phyloP scores from a whole-genome alignment of 92 coral and sea anemone genomes.

The Diadumene lineata region DNA sequence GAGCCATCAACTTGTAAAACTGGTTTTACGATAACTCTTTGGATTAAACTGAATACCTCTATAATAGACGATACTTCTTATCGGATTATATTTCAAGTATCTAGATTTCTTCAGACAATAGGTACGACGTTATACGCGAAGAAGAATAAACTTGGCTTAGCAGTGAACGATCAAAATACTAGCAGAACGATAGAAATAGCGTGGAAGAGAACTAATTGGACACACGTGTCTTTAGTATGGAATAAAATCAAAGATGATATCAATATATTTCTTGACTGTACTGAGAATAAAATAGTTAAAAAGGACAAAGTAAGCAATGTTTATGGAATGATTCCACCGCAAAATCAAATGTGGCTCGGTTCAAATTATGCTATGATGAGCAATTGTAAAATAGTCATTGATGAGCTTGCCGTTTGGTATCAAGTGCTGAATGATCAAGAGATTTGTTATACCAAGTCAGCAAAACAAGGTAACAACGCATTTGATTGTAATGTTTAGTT shows the following conservation, averaged over 20 bases:
- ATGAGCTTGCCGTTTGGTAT: constrained; percentile 86
- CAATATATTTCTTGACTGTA: constrained; percentile 55
- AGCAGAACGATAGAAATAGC: constrained; percentile 46
- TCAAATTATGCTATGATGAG: constrained; percentile 50
- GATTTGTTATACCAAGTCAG: constrained; percentile 55
- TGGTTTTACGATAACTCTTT: constrained; percentile 79
- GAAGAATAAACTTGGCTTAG: constrained; percentile 31
- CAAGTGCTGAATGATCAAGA: constrained; percentile 49
- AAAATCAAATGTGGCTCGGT: constrained; percentile 69
- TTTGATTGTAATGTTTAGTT: too few species aligned
- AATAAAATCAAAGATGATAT: constrained; percentile 39
- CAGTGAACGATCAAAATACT: constrained; percentile 51
- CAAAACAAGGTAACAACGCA: constrained; percentile 72
- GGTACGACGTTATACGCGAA: constrained; percentile 65
- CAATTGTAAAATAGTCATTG: constrained; percentile 65
- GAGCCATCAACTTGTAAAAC: constrained; percentile 65
- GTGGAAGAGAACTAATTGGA: constrained; percentile 72
- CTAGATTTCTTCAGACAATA: constrained; percentile 48
- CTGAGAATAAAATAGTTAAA: constrained; percentile 21
- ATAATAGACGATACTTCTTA: neutral
- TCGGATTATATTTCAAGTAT: constrained; percentile 57
- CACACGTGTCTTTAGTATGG: constrained; percentile 74
- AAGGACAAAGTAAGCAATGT: constrained; percentile 4
- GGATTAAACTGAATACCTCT: constrained; percentile 54
- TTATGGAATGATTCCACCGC: constrained; percentile 47